Evolutionary conservation across 2,797 vertebrate species (phyloP), one percentile per base, ranked within the genome.

Genomic region (Eutrigla gurnardus): DNA sequence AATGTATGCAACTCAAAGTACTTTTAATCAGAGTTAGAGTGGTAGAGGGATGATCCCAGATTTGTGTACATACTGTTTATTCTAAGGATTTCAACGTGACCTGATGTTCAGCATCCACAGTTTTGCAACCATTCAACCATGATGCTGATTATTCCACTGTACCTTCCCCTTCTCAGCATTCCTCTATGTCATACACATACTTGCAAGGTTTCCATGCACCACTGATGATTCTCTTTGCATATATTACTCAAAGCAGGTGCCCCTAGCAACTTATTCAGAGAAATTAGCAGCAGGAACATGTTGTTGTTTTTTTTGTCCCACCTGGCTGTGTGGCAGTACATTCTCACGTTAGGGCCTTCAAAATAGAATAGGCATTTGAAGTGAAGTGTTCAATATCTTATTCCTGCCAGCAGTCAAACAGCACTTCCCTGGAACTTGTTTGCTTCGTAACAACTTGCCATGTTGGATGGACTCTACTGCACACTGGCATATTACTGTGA

Each of bases 71-170:
- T 52, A 11, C 14, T 60, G 17, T 52, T 43, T 5, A 36, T 36
- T 45, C 12, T 25, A 17, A 8, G 14, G 1, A 50, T 67, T 14
- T 32, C 5, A 32, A 8, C 35, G 25, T 17, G 36, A 63, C 39
- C 8, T 37, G 33, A 14, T 64, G 33, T 15, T 35, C n/a, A 35
- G 17, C 10, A 25, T 25, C 25, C 25, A 25, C 25, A 25, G 25
- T 25, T 25, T 25, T 55, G 32, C 61, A 64, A 17, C 46, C 49
- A 25, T 68, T 73, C 25, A 63, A 25, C 58, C n/a, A 33, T 37
- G 55, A 18, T 71, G 63, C 32, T 62, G n/a, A 70, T 62, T 60
- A 50, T 55, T 46, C 50, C 58, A 47, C 60, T 18, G 25, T 54
- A 15, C 49, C 33, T 67, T 47, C 11, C 13, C 25, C 49, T 45